These are phyloP conservation scores for Pseudoatta argentina DNA, from an alignment of 1,140 invertebrate genomes.

Conservation along the genomic window DNA sequence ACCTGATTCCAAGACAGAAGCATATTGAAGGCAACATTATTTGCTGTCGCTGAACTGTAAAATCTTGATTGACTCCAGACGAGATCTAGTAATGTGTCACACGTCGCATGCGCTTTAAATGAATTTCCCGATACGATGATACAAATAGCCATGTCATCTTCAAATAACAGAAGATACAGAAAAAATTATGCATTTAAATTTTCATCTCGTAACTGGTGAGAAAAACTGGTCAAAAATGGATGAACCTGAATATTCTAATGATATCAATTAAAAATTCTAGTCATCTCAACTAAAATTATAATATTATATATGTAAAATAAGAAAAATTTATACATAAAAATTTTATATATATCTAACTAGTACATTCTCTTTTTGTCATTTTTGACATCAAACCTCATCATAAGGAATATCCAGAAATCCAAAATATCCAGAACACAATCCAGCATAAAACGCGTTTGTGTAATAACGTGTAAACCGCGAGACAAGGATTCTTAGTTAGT, in stretches of 20 bases:
- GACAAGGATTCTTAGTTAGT: conserved; percentile 47
- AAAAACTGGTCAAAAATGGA: no score
- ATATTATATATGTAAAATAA: no score
- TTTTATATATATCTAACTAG: no score
- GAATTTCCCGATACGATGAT: background rate
- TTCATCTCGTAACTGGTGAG: background rate
- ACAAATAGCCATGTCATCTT: background rate
- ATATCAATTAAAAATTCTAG: no score
- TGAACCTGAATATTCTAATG: no score
- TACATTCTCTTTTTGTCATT: background rate
- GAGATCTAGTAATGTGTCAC: background rate
- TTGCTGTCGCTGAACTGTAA: background rate
- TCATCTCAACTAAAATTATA: no score
- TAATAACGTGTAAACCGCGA: conserved; percentile 36
- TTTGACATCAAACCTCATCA: background rate
- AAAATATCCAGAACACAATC: background rate
- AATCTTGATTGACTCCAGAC: background rate
- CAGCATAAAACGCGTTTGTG: background rate
- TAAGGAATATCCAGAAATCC: background rate
- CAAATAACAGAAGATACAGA: background rate
- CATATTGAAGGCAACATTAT: background rate
- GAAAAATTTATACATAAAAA: no score
- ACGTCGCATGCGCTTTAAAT: background rate
- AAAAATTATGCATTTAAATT: background rate
- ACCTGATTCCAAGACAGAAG: background rate